Base-by-base conservation (phyloP, 2,797 vertebrate species). In the Lithobates pipiens region DNA sequence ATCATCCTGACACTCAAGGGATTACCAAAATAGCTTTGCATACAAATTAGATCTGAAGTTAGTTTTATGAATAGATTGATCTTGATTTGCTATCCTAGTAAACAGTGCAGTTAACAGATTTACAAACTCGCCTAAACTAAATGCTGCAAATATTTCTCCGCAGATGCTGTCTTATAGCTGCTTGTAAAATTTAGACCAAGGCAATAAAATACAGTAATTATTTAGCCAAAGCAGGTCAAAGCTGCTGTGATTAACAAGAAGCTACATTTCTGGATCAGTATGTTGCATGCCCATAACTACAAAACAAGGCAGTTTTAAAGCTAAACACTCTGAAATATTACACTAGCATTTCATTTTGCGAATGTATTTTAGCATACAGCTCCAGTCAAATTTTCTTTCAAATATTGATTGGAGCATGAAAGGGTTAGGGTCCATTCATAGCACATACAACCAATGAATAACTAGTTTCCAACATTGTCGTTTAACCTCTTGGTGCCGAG, bases 11-110 rank as follows among this genome's bases (percentile, higher is more conserved):
- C 61, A 25, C 57, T 67, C 25, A 16, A 65, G 76, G n/a, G 61
- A 78, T 67, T 78, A 67, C 76, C 18, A 63, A 42, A 78, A 78
- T 44, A 65, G 16, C 76, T 78, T 78, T 15, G n/a, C 25, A 67
- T 67, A 67, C 36, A 67, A 78, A 61, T 78, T 34, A 67, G 23
- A 78, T 27, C 18, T 78, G 61, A 78, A 78, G 61, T 25, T 13
- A 27, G 21, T 67, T 78, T 67, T 65, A 78, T 78, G 42, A n/a
- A 78, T 39, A 42, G 25, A 39, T 29, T 15, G 61, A 65, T 44
- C 61, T 67, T 67, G 76, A 78, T 78, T 78, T 78, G 61, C 76
- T 44, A 39, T 78, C 67, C 65, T 67, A 25, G 8, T 63, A 67
- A 78, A 44, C 27, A 15, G 57, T 61, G 42, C 32, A 15, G 23